Base-by-base conservation (phyloP, 2,888 invertebrate species). In the Slavum lentiscoides region DNA sequence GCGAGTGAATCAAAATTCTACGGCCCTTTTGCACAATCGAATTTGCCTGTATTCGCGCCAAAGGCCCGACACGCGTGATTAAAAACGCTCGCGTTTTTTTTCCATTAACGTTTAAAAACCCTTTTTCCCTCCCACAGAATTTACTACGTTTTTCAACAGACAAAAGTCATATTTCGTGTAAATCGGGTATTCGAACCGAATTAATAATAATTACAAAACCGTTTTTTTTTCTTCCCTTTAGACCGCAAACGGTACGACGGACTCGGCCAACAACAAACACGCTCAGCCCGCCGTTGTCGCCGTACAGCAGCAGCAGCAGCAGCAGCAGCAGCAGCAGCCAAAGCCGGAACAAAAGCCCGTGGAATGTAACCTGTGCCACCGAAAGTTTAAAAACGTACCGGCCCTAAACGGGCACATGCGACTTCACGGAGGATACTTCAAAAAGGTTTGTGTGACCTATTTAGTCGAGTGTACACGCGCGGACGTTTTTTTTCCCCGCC, bases 331-430 rank as follows among this genome's bases (percentile, higher is more conserved):
- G 30, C 30, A 30, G 30, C 30, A 90, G 84, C 88, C 89, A 64
- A 93, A 83, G 58, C 82, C 81, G 30, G 83, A 83, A 74, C 76
- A 77, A 64, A 95, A 95, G 86, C 96, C 96, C 67, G 96, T 97
- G 82, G 95, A 96, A 87, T 98, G 98, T 88, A 95, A 94, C 87
- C 90, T 97, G 82, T 98, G 98, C 87, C 94, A 96, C 87, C 91
- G 97, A 84, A 94, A 95, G 87, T 98, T 98, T 88, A 98, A 98
- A 89, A 98, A 97, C 87, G 94, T 97, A 87, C 97, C 97, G 37
- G 98, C 98, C 49, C 91, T 98, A 81, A 98, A 98, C 87, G 98
- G 98, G 13, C 98, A 98, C 86, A 98, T 98, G 98, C 90, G 98
- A 85, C 89, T 98, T 83, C 98, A 98, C 87, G 98, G 98, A 67